Conservation (phyloP, 2,888 invertebrate species). For the Rhopalosiphum nymphaeae region DNA sequence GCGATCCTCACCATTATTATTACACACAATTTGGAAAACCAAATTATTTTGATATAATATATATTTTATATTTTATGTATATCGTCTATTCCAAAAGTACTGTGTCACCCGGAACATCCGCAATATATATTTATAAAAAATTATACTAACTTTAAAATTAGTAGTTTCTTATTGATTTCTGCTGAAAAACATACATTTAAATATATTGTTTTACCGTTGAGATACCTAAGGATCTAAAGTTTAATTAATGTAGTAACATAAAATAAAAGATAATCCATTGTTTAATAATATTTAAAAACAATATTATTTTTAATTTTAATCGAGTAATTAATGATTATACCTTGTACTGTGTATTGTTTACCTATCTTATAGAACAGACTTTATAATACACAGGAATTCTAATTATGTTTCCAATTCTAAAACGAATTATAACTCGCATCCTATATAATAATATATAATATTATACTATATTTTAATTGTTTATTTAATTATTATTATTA, state of each 20-base stretch:
- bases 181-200: neutral
- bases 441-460: neutral
- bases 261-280: neutral
- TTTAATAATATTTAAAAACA: neutral
- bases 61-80: neutral
- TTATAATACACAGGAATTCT: neutral
- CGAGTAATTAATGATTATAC: neutral
- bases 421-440: neutral
- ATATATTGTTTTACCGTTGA: neutral
- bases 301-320: neutral
- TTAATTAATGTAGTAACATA: no score
- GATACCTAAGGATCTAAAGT: neutral
- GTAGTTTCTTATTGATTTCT: neutral
- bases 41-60: no score
- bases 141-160: no score
- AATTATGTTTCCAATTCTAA: neutral
- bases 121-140: neutral
- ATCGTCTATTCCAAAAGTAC: neutral
- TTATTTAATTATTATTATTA: neutral
- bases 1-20: neutral
- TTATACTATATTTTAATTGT: neutral
- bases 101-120: neutral
- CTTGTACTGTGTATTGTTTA: neutral
- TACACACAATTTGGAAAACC: neutral
- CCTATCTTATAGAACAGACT: neutral